Evolutionary conservation across 2,888 invertebrate species (phyloP).

Genomic region (Callosobruchus maculatus): DNA sequence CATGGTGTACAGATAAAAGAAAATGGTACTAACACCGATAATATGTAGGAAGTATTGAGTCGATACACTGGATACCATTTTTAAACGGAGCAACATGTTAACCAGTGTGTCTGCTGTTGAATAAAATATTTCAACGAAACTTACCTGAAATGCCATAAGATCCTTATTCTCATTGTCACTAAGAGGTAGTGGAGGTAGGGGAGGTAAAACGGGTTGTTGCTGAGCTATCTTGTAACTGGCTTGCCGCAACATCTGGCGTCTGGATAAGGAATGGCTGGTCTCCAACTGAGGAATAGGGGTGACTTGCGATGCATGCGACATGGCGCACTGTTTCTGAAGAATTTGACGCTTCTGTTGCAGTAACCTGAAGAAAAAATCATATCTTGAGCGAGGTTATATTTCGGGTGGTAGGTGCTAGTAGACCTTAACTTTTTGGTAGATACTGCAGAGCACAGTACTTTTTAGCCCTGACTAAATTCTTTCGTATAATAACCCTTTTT

Average conservation of each 20-base stretch:
- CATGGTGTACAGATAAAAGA: too few relatives aligned
- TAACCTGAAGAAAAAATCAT: conserved; percentile 42
- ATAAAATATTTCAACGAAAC: background rate
- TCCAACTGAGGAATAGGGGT: conserved; percentile 48
- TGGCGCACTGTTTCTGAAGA: conserved; percentile 73
- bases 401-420: too few relatives aligned
- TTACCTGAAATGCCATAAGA: conserved; percentile 36
- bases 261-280: conserved; percentile 54
- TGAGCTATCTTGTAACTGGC: conserved; percentile 87
- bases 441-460: too few relatives aligned
- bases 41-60: too few relatives aligned
- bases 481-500: too few relatives aligned
- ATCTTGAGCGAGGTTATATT: background rate
- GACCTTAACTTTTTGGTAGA: too few relatives aligned
- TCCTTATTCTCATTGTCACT: conserved; percentile 65
- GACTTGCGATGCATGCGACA: conserved; percentile 60
- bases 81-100: too few relatives aligned
- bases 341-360: conserved; percentile 83
- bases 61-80: too few relatives aligned
- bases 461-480: too few relatives aligned
- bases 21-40: too few relatives aligned
- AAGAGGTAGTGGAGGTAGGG: conserved; percentile 64
- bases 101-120: too few relatives aligned
- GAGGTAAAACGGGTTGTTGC: conserved; percentile 78
- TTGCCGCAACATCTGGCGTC: conserved; percentile 77